Evolutionary conservation across 2,113 vertebrate species (phyloP), one percentile per base, ranked within the genome.

Genomic region (Chloropsis cyanopogon): DNA sequence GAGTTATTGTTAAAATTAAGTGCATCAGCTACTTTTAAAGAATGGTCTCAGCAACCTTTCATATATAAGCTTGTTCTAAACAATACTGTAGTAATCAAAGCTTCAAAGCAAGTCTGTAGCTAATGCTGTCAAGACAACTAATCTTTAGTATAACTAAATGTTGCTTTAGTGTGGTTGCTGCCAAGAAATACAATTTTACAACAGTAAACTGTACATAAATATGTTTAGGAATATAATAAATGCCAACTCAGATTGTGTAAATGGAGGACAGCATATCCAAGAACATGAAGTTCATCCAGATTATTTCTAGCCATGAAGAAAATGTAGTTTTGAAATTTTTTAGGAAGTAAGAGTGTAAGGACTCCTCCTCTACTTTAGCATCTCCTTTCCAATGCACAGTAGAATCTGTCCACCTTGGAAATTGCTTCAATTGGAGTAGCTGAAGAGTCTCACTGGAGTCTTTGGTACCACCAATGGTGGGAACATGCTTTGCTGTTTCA

Each of bases 401-500:
- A 63, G 31, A 73, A 53, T 57, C n/a, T 42, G 49, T 63, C n/a
- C 35, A 44, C 54, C 64, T 73, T 1, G 6, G 39, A 41, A 68
- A n/a, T 39, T 71, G 9, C 33, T 77, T 72, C 46, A 46, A 4
- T 42, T 25, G 60, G 46, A 86, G 60, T 10, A 39, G 66, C 54
- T 44, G 47, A 72, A 42, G 39, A 39, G 13, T 66, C 35, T 66
- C 35, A 22, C 31, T 19, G 71, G n/a, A 56, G 28, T 24, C 17
- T 73, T 57, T 54, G 50, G 26, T 42, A 47, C 23, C 20, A 18
- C 23, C 6, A 35, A 4, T 23, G 20, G 41, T 52, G 63, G 41
- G 52, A 87, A 26, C 25, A 31, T 0, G 0, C 13, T 16, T 31
- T 20, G 52, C n/a, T 42, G 3, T 25, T 88, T 47, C 28, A 61